Evolutionary conservation across 2,797 vertebrate species (phyloP).

Genomic region (Sciaenops ocellatus): DNA sequence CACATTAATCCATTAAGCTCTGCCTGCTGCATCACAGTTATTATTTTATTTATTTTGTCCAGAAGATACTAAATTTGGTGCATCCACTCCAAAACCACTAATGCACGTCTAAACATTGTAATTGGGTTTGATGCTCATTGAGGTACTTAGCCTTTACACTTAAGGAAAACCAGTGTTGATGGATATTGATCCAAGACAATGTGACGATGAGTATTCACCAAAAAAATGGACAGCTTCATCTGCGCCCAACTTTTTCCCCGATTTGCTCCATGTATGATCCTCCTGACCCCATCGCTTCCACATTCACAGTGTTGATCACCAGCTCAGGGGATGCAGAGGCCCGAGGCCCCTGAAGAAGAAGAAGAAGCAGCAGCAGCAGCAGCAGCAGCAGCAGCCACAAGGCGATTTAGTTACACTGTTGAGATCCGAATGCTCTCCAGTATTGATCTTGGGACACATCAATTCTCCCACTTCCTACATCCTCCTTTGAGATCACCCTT

Average conservation of each 20-base stretch:
- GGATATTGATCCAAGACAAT: constrained; percentile 71
- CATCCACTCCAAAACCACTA: constrained; percentile 71
- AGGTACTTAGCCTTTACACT: constrained; percentile 70
- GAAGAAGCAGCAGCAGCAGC: constrained; percentile 25
- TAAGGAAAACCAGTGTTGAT: constrained; percentile 66
- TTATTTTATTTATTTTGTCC: constrained; percentile 9
- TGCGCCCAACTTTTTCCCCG: neutral
- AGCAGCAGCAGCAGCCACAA: constrained; percentile 45
- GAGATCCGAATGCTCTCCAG: constrained; percentile 70
- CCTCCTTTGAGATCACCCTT: constrained; percentile 66
- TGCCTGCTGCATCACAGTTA: constrained; percentile 7
- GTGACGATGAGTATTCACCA: constrained; percentile 39
- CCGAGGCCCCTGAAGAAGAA: constrained; percentile 28
- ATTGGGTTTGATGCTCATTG: constrained; percentile 61
- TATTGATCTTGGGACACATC: constrained; percentile 81
- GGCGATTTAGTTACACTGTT: constrained; percentile 76
- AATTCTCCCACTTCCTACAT: constrained; percentile 82
- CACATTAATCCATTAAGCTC: constrained; percentile 42
- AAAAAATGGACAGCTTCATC: constrained; percentile 1
- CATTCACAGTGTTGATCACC: constrained; percentile 23
- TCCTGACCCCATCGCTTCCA: constrained; percentile 38
- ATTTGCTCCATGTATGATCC: neutral
- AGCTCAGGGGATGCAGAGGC: constrained; percentile 40
- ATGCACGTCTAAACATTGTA: constrained; percentile 53
- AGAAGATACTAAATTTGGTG: constrained; percentile 56